Conservation (phyloP, 2,888 invertebrate genomes). For the Melanophora roralis region DNA sequence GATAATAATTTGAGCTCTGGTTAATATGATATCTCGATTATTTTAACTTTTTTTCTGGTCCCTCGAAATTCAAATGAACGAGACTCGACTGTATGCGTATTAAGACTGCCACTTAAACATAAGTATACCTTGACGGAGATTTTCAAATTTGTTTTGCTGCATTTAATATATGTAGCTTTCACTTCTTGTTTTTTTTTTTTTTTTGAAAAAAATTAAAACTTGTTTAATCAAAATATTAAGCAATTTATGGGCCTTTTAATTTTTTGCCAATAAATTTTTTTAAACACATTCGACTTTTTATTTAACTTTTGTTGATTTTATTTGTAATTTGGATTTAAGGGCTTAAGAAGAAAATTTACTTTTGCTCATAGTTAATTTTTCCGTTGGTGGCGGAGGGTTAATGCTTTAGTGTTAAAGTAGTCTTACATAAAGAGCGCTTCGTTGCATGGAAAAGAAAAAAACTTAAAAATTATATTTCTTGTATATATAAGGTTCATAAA, state of each 20-base stretch:
- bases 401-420: not conserved
- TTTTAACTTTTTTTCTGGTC: too few species aligned
- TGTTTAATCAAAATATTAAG: conserved; percentile 10
- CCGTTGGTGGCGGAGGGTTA: not conserved
- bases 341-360: conserved; percentile 28
- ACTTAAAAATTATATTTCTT: conserved; percentile 2
- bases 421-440: conserved; percentile 15
- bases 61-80: too few species aligned
- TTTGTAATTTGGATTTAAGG: conserved; percentile 46
- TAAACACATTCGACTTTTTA: conserved; percentile 13
- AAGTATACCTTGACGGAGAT: too few species aligned
- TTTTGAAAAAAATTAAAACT: not conserved
- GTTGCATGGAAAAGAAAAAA: too few species aligned
- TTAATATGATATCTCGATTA: too few species aligned
- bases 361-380: conserved; percentile 7
- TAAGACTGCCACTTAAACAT: not conserved
- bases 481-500: not conserved
- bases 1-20: too few species aligned
- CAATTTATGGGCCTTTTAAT: too few species aligned
- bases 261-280: too few species aligned
- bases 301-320: conserved; percentile 35
- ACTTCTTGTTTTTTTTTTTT: conserved; percentile 22
- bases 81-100: too few species aligned
- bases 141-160: too few species aligned
- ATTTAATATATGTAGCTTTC: too few species aligned